These are phyloP conservation scores for Thysanoteuthis rhombus DNA, from an alignment of 2,888 invertebrate genomes.

Conservation along the genomic window DNA sequence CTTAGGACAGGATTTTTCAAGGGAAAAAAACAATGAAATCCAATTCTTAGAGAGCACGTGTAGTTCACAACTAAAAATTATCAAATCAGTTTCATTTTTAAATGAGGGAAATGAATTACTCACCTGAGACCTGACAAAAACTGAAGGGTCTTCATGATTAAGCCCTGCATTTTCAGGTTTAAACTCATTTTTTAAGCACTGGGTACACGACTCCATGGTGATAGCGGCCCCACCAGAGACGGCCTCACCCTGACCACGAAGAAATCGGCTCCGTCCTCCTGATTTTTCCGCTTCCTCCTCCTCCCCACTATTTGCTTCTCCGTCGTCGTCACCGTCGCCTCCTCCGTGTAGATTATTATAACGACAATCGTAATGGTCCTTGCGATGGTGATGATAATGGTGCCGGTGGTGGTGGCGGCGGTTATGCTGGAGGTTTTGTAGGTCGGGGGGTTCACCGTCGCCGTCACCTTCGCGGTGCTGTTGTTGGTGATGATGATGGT, in stretches of 20 bases:
- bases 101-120: neutral
- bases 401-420: neutral
- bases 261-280: neutral
- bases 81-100: neutral
- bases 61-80: neutral
- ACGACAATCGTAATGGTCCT: neutral
- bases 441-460: neutral
- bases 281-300: neutral
- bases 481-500: slow-evolving; percentile 1
- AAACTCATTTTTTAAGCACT: slow-evolving; percentile 48
- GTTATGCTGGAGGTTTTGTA: neutral
- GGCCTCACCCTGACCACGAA: slow-evolving; percentile 17
- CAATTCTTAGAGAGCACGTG: neutral
- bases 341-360: too few relatives aligned
- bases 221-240: neutral
- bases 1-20: too few relatives aligned
- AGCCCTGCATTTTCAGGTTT: slow-evolving; percentile 50
- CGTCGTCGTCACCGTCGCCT: neutral
- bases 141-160: slow-evolving; percentile 48
- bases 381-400: neutral
- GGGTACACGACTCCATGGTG: slow-evolving; percentile 37
- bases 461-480: neutral
- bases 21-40: neutral
- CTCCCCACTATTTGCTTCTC: too few relatives aligned
- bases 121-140: slow-evolving; percentile 54